Conservation (phyloP, 2,113 vertebrate genomes). For the Xenopus tropicalis region DNA sequence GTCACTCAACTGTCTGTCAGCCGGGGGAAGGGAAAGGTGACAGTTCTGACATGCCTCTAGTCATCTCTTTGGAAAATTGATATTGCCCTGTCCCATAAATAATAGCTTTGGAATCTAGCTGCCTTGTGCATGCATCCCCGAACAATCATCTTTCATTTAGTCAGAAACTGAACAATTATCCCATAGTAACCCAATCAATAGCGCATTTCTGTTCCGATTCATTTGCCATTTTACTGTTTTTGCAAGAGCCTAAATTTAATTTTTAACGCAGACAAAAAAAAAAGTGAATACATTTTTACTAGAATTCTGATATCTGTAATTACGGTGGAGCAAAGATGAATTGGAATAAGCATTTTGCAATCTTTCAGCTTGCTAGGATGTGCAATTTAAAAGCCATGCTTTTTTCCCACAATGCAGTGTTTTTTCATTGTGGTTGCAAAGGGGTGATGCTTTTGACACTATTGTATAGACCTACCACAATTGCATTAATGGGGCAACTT, state of each 20-base stretch:
- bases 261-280: background rate
- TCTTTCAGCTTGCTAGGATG: no score
- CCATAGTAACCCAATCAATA: slow-evolving; percentile 65
- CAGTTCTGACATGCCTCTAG: slow-evolving; percentile 73
- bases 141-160: slow-evolving; percentile 79
- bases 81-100: slow-evolving; percentile 75
- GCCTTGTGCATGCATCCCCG: slow-evolving; percentile 62
- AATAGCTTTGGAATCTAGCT: slow-evolving; percentile 73
- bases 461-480: no score
- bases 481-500: no score
- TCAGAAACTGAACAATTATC: slow-evolving; percentile 72
- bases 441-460: no score
- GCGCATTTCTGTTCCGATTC: slow-evolving; percentile 49
- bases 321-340: no score
- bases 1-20: slow-evolving; percentile 71
- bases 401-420: no score
- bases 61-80: slow-evolving; percentile 74
- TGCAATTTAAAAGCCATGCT: no score
- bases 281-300: no score
- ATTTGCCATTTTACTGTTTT: slow-evolving; percentile 26
- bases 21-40: slow-evolving; percentile 64
- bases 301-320: no score
- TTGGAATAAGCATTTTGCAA: no score
- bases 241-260: background rate
- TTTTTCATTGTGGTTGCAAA: no score